Evolutionary conservation across 2,797 vertebrate species (phyloP).

Genomic region (Gymnoscopelus microlampas): DNA sequence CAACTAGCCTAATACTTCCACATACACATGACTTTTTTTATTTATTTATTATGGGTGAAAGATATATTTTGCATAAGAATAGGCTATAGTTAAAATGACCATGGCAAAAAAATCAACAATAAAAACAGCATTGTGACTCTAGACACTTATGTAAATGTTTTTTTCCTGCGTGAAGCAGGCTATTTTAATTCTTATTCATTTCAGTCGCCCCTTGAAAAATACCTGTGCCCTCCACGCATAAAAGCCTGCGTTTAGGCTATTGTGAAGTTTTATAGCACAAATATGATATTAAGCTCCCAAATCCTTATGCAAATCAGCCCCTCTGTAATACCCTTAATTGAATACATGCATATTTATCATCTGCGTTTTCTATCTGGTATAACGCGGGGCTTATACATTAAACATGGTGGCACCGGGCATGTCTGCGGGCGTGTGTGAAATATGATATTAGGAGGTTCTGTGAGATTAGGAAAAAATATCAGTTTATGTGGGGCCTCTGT

Average conservation of each 20-base stretch:
- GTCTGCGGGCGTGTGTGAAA: slow-evolving; percentile 82
- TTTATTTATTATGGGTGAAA: neutral
- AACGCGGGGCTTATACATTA: slow-evolving; percentile 85
- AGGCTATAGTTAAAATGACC: too few species aligned
- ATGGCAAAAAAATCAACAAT: too few species aligned
- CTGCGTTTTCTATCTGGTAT: slow-evolving; percentile 73
- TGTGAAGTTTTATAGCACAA: slow-evolving; percentile 82
- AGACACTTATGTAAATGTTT: neutral
- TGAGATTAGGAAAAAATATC: slow-evolving; percentile 76
- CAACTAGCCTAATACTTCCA: neutral
- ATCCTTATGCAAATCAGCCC: slow-evolving; percentile 83
- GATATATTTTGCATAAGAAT: too few species aligned
- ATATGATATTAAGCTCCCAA: slow-evolving; percentile 83
- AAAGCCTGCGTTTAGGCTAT: slow-evolving; percentile 73
- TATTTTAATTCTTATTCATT: slow-evolving; percentile 21
- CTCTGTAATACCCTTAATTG: slow-evolving; percentile 86
- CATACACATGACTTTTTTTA: slow-evolving; percentile 15
- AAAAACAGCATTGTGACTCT: neutral
- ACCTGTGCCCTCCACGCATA: slow-evolving; percentile 48
- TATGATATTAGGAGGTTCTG: slow-evolving; percentile 77
- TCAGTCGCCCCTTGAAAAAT: slow-evolving; percentile 14
- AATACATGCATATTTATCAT: slow-evolving; percentile 89
- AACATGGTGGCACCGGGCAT: slow-evolving; percentile 80
- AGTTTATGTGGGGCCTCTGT: slow-evolving; percentile 44
- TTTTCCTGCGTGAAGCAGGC: too few species aligned